Conservation (phyloP, 35 echinoderm and acorn worm genomes). For the Heliocidaris erythrogramma region DNA sequence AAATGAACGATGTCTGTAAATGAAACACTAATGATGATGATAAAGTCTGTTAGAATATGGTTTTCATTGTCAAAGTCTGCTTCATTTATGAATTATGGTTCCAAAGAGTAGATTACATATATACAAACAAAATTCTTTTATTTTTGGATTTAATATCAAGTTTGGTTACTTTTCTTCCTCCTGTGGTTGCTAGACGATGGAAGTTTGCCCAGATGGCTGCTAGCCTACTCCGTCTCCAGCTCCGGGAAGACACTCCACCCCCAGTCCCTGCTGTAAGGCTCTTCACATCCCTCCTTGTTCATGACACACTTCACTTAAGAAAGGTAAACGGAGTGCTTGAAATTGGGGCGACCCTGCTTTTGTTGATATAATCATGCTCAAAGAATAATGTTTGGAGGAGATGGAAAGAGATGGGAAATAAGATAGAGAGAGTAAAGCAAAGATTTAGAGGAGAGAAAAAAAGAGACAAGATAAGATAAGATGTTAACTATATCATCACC, state of each 20-base stretch:
- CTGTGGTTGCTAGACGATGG: constrained; percentile 67
- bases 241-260: constrained; percentile 69
- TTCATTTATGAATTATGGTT: too few species aligned
- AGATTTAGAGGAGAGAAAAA: too few species aligned
- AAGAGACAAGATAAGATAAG: too few species aligned
- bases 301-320: constrained; percentile 77
- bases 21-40: too few species aligned
- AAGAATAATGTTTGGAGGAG: too few species aligned
- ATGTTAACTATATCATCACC: too few species aligned
- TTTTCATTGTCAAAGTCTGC: too few species aligned
- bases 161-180: background rate
- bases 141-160: background rate
- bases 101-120: too few species aligned
- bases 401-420: background rate
- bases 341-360: background rate
- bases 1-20: background rate
- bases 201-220: constrained; percentile 92
- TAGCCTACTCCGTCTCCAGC: constrained; percentile 65
- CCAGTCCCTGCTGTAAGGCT: constrained; percentile 52
- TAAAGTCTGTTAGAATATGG: too few species aligned
- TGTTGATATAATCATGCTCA: background rate
- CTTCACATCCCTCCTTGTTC: constrained; percentile 65
- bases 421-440: background rate
- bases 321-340: constrained; percentile 65
- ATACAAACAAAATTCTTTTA: too few species aligned